A percentile compares a stretch with the other conserved stretches of the same genome.
Conservation (phyloP, 2,888 invertebrate species). For the Nymphalis polychloros region DNA sequence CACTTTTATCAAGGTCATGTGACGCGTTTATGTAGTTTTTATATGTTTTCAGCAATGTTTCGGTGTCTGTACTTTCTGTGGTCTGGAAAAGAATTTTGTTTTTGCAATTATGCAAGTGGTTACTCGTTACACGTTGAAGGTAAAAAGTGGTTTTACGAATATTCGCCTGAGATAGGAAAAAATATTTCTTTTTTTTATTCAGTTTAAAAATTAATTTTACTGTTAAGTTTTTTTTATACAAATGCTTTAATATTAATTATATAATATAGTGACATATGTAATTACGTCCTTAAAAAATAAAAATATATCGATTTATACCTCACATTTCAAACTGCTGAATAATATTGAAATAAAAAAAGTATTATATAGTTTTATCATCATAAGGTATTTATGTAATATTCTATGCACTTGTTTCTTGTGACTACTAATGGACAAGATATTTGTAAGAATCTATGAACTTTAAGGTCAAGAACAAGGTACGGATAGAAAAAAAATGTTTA, state of each 20-base stretch:
- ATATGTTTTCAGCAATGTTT: conserved; percentile 36
- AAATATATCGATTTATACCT: conserved; percentile 21
- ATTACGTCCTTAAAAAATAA: too few relatives aligned
- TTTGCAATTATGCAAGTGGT: neutral
- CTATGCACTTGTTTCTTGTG: conserved; percentile 15
- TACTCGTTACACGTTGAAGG: neutral
- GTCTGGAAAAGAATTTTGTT: conserved; percentile 7
- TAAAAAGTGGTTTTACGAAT: neutral
- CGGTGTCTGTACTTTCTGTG: conserved; percentile 32
- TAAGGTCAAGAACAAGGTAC: conserved; percentile 36
- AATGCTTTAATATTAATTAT: neutral
- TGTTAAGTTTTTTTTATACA: too few relatives aligned
- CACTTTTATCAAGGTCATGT: conserved; percentile 45
- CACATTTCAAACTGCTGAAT: conserved; percentile 21
- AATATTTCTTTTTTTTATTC: too few relatives aligned
- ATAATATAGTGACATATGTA: neutral
- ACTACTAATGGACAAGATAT: conserved; percentile 7
- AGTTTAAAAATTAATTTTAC: too few relatives aligned
- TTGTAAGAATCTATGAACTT: conserved; percentile 14
- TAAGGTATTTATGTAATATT: conserved; percentile 2
- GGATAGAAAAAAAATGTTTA: conserved; percentile 30
- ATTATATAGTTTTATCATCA: conserved; percentile 10
- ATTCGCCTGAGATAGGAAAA: too few relatives aligned
- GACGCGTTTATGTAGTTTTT: conserved; percentile 45
- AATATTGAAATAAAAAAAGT: conserved; percentile 22